Percentiles rank a stretch among this genome's conserved stretches.
phyloP scores from a whole-genome alignment of 2,113 vertebrate species.

The Myiopsitta monachus region DNA sequence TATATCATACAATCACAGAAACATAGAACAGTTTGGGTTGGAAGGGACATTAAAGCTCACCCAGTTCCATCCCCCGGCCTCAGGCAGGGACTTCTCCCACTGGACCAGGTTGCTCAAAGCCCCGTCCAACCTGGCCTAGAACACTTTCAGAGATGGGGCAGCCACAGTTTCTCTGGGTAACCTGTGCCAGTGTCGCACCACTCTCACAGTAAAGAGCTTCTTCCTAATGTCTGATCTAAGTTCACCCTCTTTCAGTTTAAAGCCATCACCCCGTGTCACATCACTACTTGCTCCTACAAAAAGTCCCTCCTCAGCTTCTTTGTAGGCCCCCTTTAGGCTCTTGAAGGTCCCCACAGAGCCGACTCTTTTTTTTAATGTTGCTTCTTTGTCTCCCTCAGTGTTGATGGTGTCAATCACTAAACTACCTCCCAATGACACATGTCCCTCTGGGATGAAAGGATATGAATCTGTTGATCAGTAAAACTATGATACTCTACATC shows the following conservation, averaged over 20 bases:
- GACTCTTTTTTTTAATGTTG: not conserved
- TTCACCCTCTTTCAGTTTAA: not conserved
- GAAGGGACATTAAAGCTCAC: not conserved
- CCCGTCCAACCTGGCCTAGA: not conserved
- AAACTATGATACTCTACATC: not conserved
- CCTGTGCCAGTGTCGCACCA: not conserved
- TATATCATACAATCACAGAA: not conserved
- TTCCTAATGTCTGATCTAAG: not conserved
- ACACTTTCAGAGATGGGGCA: not conserved
- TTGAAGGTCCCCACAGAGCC: no score
- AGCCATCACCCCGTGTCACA: not conserved
- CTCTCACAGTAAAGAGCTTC: not conserved
- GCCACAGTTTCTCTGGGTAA: not conserved
- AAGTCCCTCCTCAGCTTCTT: not conserved
- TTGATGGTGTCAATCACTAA: not conserved
- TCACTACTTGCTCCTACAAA: not conserved
- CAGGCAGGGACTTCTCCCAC: not conserved
- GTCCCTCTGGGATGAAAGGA: not conserved
- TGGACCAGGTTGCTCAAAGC: not conserved
- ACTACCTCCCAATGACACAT: not conserved
- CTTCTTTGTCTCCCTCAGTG: not conserved
- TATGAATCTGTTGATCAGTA: not conserved
- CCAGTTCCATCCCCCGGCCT: not conserved
- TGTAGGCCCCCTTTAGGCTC: no score
- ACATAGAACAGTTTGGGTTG: not conserved